Percentiles rank a stretch among this genome's conserved stretches.
Evolutionary conservation across 2,888 invertebrate species (phyloP).

Genomic region (Cordilura impudica): DNA sequence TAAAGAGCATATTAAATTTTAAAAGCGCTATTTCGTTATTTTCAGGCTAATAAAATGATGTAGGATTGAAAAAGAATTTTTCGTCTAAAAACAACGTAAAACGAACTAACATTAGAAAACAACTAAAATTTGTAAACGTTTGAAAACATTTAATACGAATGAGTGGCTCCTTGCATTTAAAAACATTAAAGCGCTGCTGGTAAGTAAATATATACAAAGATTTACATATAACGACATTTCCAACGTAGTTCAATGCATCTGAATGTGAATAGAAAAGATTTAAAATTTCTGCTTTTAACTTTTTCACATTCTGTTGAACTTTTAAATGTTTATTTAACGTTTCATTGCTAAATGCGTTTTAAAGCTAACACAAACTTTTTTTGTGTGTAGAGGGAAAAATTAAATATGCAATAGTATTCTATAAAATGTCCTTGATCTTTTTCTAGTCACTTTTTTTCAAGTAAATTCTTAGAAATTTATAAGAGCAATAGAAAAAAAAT

Average conservation of each 20-base stretch:
- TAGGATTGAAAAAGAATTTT: neutral
- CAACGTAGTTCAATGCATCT: constrained; percentile 14
- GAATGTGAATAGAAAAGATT: constrained; percentile 22
- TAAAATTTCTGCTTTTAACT: neutral
- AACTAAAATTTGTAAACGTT: neutral
- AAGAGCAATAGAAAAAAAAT: neutral
- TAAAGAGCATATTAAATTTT: neutral
- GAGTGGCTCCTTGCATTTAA: neutral
- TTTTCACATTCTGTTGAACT: neutral
- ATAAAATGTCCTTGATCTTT: neutral
- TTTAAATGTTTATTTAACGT: constrained; percentile 2
- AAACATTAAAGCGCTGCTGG: neutral
- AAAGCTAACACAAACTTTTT: neutral
- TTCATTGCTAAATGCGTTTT: neutral
- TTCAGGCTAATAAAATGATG: constrained; percentile 8
- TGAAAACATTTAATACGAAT: neutral
- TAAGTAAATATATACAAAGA: neutral
- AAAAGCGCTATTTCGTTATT: neutral
- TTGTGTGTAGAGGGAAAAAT: constrained; percentile 15
- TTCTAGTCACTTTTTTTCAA: neutral
- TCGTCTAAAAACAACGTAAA: no score
- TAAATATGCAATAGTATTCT: neutral
- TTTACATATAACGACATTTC: neutral
- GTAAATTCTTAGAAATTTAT: neutral
- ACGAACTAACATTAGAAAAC: neutral